These are phyloP conservation scores for Mastomys natalensis DNA, from an alignment of 2,113 vertebrate genomes.

Conservation along the genomic window DNA sequence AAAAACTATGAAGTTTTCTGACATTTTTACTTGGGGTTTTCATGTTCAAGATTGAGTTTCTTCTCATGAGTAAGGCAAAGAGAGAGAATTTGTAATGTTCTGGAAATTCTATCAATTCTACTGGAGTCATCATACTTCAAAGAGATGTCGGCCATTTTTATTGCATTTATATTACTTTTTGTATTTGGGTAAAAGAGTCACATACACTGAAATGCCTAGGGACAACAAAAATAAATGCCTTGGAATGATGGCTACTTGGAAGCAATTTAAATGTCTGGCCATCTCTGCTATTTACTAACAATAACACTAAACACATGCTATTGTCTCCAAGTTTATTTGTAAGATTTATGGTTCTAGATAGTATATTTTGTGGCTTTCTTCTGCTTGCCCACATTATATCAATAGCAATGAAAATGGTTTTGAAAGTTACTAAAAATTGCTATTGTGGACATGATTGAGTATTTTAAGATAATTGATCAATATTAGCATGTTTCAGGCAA, in stretches of 20 bases:
- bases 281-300: slow-evolving; percentile 37
- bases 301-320: slow-evolving; percentile 34
- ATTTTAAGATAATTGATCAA: slow-evolving; percentile 54
- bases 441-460: slow-evolving; percentile 26
- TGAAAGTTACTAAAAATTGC: slow-evolving; percentile 41
- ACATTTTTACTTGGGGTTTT: neutral
- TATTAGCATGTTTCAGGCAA: slow-evolving; percentile 17
- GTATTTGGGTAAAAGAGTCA: slow-evolving; percentile 16
- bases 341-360: slow-evolving; percentile 62
- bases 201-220: slow-evolving; percentile 19
- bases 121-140: neutral
- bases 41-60: neutral
- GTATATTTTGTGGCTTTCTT: slow-evolving; percentile 33
- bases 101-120: slow-evolving; percentile 8
- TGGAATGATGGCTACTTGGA: slow-evolving; percentile 61
- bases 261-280: slow-evolving; percentile 64
- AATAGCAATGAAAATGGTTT: slow-evolving; percentile 40
- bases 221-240: slow-evolving; percentile 39
- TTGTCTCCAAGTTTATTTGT: slow-evolving; percentile 65
- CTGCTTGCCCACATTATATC: slow-evolving; percentile 39
- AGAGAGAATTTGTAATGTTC: neutral
- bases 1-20: neutral
- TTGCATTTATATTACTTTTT: slow-evolving; percentile 52
- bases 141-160: neutral
- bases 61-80: neutral